phyloP scores from a whole-genome alignment of 1,140 invertebrate genomes.

The Akabosia matsudoensis region DNA sequence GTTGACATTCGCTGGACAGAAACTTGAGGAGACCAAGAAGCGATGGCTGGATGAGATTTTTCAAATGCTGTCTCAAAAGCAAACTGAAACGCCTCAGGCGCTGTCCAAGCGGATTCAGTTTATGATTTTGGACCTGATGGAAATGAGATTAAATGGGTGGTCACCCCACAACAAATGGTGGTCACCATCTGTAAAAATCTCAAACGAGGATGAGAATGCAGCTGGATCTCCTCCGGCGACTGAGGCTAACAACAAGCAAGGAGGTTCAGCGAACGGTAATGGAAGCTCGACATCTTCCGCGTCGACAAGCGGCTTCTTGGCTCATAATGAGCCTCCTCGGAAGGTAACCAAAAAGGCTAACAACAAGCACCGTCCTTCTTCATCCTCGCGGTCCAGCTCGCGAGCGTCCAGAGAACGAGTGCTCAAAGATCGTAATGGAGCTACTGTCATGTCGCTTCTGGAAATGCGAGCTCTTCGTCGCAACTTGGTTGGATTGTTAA shows the following conservation, averaged over 20 bases:
- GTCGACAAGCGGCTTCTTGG: not conserved
- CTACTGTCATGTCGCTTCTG: not conserved
- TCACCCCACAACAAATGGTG: constrained; percentile 44
- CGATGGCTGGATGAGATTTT: constrained; percentile 39
- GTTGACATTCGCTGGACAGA: constrained; percentile 39
- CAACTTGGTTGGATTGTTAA: constrained; percentile 29
- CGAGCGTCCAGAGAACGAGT: not conserved
- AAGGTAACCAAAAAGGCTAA: constrained; percentile 9
- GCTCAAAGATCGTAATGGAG: not conserved
- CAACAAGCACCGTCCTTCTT: not conserved
- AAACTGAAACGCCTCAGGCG: constrained; percentile 10
- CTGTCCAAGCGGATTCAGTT: constrained; percentile 42
- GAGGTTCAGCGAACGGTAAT: not conserved
- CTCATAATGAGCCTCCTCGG: not conserved
- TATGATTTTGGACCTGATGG: constrained; percentile 43
- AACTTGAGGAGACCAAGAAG: constrained; percentile 29
- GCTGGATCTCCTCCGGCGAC: not conserved
- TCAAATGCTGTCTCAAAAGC: constrained; percentile 21
- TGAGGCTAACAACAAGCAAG: not conserved
- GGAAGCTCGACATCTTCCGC: constrained; percentile 1
- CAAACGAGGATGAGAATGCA: not conserved
- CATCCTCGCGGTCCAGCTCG: not conserved
- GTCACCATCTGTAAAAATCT: constrained; percentile 30
- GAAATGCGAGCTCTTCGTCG: constrained; percentile 4
- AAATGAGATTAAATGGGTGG: constrained; percentile 40